Base-by-base conservation (phyloP, 2,888 invertebrate genomes). In the Arenicola marina region DNA sequence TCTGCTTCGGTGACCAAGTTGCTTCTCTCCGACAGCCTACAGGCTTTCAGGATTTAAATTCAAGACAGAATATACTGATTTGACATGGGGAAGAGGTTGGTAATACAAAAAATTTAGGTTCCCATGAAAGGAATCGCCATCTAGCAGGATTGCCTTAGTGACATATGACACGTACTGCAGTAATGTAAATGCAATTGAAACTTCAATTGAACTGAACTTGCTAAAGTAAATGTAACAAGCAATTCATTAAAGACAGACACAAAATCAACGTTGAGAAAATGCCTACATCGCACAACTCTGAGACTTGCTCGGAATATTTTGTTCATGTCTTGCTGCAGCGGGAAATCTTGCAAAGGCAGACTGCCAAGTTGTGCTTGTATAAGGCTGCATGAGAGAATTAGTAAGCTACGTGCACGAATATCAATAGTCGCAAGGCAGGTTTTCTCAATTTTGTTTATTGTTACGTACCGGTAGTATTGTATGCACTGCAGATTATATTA, bases 331-430 rank as follows among this genome's bases (percentile, higher is more conserved):
- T 90, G 89, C 68, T 87, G 85, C 31, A 92, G 83, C 0, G 89
- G 88, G 32, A 89, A 87, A 72, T 91, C 90, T 1, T 86, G 84
- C 55, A 92, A 88, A 28, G 87, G 85, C 43, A 91, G 83, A 76
- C 89, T 89, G 1, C 91, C 91, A 32, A 92, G 86, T 4, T 88
- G 84, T 0, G 91, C 90, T 86, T 92, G 92, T 63, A 92, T 88
- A 56, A 92, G 83, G 75, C 91, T 91, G 71, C 71, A 71, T 29
- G 34, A 7, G n/a, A 48, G 7, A 7, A 21, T 7, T 15, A 33
- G 31, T 48, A 48, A 54, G 38, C 28, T 43, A 38, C n/a, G n/a
- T 4, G 24, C 4, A 33, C 29, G n/a, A 18, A 21, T 29, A 57
- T 29, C 31, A 46, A n/a, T n/a, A n/a, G n/a, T n/a, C n/a, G n/a